Evolutionary conservation across 1,140 invertebrate genomes (phyloP), one percentile per base, ranked within the genome.

Genomic region (Drosophila hydei): DNA sequence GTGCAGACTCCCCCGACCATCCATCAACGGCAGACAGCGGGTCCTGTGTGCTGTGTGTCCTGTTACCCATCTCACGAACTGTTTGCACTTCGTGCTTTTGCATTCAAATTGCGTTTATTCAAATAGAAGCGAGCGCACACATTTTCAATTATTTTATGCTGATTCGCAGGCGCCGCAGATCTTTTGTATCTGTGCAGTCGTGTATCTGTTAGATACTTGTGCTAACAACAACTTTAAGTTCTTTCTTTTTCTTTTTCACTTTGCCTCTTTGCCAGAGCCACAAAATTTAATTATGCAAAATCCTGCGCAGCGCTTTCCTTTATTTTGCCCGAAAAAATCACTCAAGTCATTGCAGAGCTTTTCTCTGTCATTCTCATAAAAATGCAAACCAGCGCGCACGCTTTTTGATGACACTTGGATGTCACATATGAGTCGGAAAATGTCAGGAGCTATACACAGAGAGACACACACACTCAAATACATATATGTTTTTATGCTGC

Each of bases 91-190:
- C 81, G 81, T 87, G 81, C 81, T 88, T 87, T 88, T 87, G 81
- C 81, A 87, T 87, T 87, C 83, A 87, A 88, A 87, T 87, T 87
- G 83, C 81, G 81, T 87, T 87, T 87, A 87, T 87, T 87, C 81
- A 87, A 87, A 87, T 87, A 88, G 81, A 85, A 71, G 60, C 77
- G 62, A 72, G 70, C 83, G 75, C 75, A 88, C 81, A 87, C 77
- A 88, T 81, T 87, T 87, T 87, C 81, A 87, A 87, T 87, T 87
- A 87, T 87, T 87, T 87, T 87, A 87, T 87, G 81, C 81, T 87
- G 81, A 87, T 87, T 87, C 77, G 70, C 83, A 61, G 70, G 52
- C 73, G 72, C 51, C 64, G 58, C 73, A 67, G 62, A 78, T 87
- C 77, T 70, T 81, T 85, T 85, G 77, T 85, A 72, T 68, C 63